Percentiles rank a stretch among this genome's conserved stretches.
Conservation (phyloP, 2,888 invertebrate species). For the Proisotoma minuta region DNA sequence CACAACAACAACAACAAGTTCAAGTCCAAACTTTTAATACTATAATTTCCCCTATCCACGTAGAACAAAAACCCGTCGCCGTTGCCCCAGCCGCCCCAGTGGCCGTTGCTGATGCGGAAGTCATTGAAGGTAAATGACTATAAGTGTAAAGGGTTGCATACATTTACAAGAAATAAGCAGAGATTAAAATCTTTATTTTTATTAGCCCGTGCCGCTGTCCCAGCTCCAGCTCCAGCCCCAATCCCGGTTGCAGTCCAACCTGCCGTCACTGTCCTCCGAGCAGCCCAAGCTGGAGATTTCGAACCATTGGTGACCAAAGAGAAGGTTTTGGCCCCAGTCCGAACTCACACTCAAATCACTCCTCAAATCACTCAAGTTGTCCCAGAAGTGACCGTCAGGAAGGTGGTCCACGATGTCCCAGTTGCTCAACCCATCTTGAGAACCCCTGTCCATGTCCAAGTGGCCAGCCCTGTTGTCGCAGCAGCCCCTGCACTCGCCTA, state of each 20-base stretch:
- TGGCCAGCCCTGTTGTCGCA: slow-evolving; percentile 10
- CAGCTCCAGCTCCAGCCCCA: slow-evolving; percentile 14
- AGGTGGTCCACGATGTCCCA: slow-evolving; percentile 46
- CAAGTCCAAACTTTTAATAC: too few species aligned
- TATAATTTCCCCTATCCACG: too few species aligned
- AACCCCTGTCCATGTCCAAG: slow-evolving; percentile 26
- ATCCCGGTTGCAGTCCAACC: slow-evolving; percentile 4
- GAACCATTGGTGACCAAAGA: slow-evolving; percentile 44
- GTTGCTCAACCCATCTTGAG: slow-evolving; percentile 40
- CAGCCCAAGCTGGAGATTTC: slow-evolving; percentile 36
- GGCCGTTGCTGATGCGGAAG: slow-evolving; percentile 2
- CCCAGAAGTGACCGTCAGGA: slow-evolving; percentile 49
- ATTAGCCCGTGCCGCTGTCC: slow-evolving; percentile 16
- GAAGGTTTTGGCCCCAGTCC: slow-evolving; percentile 49
- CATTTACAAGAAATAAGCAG: too few species aligned
- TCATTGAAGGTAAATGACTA: too few species aligned
- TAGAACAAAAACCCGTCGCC: slow-evolving; percentile 17
- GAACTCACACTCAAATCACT: slow-evolving; percentile 50
- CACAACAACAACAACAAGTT: slow-evolving; percentile 9
- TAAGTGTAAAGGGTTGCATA: too few species aligned
- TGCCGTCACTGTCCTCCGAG: slow-evolving; percentile 9
- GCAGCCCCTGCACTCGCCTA: neutral
- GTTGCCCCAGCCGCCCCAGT: slow-evolving; percentile 13
- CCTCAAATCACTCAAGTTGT: slow-evolving; percentile 50
- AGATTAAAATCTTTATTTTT: too few species aligned